Evolutionary conservation across 2,797 vertebrate genomes (phyloP).

Genomic region (Hemibagrus guttatus): DNA sequence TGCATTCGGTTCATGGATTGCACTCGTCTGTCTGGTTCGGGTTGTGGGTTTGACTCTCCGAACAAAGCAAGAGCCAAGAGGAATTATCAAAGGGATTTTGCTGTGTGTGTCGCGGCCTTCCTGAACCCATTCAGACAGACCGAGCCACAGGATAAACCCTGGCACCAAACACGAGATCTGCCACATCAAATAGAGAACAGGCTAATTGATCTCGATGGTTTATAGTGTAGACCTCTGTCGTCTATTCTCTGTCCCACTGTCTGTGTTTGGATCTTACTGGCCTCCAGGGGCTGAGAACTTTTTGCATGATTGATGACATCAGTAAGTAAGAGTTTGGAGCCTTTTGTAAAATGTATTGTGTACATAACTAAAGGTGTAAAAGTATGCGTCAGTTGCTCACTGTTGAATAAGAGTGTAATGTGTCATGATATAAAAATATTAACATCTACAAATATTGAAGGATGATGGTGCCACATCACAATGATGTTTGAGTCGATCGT

Average conservation of each 20-base stretch:
- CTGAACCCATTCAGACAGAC: slow-evolving; percentile 42
- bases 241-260: neutral
- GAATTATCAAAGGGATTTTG: slow-evolving; percentile 68
- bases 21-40: slow-evolving; percentile 5
- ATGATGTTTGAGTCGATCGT: neutral
- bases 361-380: neutral
- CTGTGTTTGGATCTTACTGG: neutral
- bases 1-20: neutral
- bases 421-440: neutral
- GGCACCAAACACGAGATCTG: slow-evolving; percentile 33
- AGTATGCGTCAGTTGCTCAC: neutral
- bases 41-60: slow-evolving; percentile 26
- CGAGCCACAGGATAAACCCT: slow-evolving; percentile 38
- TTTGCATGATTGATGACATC: neutral
- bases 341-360: neutral
- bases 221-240: slow-evolving; percentile 14
- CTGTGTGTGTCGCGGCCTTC: slow-evolving; percentile 26
- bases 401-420: neutral
- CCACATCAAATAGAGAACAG: slow-evolving; percentile 24
- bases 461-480: neutral
- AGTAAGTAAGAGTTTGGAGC: neutral
- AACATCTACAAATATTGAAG: too few species aligned
- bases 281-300: neutral
- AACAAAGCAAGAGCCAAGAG: slow-evolving; percentile 64
- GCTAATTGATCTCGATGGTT: slow-evolving; percentile 36